These are phyloP conservation scores for Sebastes alutus DNA, from an alignment of 2,797 vertebrate genomes.

Conservation along the genomic window DNA sequence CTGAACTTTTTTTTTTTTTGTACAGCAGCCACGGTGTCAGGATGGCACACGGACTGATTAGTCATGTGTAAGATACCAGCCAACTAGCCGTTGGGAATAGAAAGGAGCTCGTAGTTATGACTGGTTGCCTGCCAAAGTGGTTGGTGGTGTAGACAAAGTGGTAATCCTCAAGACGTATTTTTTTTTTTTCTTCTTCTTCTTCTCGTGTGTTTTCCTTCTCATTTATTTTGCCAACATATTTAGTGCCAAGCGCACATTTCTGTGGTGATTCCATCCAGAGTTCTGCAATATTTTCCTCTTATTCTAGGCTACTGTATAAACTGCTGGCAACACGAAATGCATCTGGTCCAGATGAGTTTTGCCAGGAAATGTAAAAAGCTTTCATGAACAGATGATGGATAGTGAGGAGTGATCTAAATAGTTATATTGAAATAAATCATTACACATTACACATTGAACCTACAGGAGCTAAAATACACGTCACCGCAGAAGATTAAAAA, in stretches of 20 bases:
- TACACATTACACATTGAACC: conserved; percentile 4
- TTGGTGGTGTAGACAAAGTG: conserved; percentile 62
- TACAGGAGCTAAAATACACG: not conserved
- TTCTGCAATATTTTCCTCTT: conserved; percentile 44
- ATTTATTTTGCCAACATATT: conserved; percentile 68
- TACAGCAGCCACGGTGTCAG: conserved; percentile 46
- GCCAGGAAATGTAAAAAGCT: conserved; percentile 9
- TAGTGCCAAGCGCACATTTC: conserved; percentile 59
- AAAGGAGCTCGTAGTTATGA: conserved; percentile 38
- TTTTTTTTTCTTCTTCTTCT: conserved; percentile 2
- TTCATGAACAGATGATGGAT: conserved; percentile 1
- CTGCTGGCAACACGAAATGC: conserved; percentile 14
- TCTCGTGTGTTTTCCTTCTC: conserved; percentile 51
- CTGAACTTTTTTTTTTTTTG: conserved; percentile 41
- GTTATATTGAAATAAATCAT: not conserved
- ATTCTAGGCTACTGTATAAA: conserved; percentile 45
- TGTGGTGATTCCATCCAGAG: conserved; percentile 56
- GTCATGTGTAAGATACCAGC: conserved; percentile 64
- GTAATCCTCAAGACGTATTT: conserved; percentile 70
- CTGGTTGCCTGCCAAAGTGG: conserved; percentile 69
- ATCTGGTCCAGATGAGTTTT: conserved; percentile 41
- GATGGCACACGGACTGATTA: conserved; percentile 64
- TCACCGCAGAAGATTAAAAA: not conserved
- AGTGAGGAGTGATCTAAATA: not conserved
- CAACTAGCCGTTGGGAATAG: conserved; percentile 49